These are phyloP conservation scores for Fopius arisanus DNA, from an alignment of 1,140 invertebrate species.

Conservation along the genomic window DNA sequence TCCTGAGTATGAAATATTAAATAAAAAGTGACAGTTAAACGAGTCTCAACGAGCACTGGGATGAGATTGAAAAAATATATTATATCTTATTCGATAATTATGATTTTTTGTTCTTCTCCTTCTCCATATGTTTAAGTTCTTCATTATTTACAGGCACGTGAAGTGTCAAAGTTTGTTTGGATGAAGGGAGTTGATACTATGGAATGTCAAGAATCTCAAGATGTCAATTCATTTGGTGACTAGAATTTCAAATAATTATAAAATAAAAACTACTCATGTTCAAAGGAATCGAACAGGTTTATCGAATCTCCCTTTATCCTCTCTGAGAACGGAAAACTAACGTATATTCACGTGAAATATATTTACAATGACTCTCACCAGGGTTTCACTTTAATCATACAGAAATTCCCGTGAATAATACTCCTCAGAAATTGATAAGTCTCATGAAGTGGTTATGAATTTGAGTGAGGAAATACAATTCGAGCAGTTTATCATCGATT, in stretches of 20 bases:
- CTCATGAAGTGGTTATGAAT: neutral
- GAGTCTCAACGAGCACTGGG: constrained; percentile 13
- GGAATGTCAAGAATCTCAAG: neutral
- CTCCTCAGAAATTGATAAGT: neutral
- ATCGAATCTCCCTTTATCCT: neutral
- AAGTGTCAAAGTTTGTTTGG: neutral
- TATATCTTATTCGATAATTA: constrained; percentile 15
- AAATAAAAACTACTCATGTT: neutral
- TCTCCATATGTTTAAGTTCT: neutral
- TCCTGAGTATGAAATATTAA: neutral
- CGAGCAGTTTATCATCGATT: neutral
- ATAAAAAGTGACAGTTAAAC: neutral
- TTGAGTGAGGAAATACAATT: neutral
- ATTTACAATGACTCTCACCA: neutral
- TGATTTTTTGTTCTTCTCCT: neutral
- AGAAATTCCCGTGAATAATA: neutral
- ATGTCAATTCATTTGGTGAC: neutral
- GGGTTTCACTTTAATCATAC: neutral
- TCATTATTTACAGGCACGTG: constrained; percentile 11
- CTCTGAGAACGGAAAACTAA: neutral
- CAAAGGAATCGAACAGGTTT: neutral
- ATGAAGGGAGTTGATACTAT: neutral
- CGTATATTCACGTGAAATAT: constrained; percentile 13
- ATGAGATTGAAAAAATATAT: constrained; percentile 21
- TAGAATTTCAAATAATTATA: neutral